Evolutionary conservation across 2,888 invertebrate species (phyloP), one percentile per base, ranked within the genome.

Genomic region (Octonoba sinensis): DNA sequence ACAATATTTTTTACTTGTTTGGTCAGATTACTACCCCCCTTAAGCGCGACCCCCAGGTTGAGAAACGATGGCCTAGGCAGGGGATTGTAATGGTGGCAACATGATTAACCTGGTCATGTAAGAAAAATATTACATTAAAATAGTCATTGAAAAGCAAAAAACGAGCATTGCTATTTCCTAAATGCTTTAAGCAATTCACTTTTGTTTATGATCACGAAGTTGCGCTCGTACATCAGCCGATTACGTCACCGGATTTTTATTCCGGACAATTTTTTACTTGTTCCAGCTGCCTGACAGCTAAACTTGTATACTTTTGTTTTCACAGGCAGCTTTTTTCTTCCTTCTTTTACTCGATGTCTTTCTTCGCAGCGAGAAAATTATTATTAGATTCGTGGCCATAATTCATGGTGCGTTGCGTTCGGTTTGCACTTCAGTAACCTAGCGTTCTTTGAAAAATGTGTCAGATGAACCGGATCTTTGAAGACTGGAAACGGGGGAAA

Each of bases 231-330:
- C 65, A 54, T 15, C n/a, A 65, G 16, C 24, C 49, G 20, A 65
- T 49, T 65, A 65, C 47, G 65, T 65, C 65, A 65, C 49, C 49
- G 8, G 16, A 22, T 12, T 65, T 65, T 47, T 49, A 49, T 12
- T 65, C 16, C 27, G 1, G 44, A 46, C 49, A 49, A 16, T 6
- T 24, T 65, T 65, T 49, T 47, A 46, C 65, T 46, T n/a, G 65
- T 20, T 65, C 49, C 65, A 65, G 65, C 49, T 65, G 65, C 65
- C 22, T 65, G 65, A 65, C 49, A 47, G 49, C 46, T 65, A 47
- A 65, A 64, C 64, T 64, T 64, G 64, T 16, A 36, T 36, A 36
- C 36, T 36, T 36, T 36, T 36, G 36, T 36, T 36, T 36, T 36
- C 36, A 36, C 11, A 36, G 36, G 36, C 36, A 6, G 3, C 36